Evolutionary conservation across 2,888 invertebrate species (phyloP).

Genomic region (Anodontia alba): DNA sequence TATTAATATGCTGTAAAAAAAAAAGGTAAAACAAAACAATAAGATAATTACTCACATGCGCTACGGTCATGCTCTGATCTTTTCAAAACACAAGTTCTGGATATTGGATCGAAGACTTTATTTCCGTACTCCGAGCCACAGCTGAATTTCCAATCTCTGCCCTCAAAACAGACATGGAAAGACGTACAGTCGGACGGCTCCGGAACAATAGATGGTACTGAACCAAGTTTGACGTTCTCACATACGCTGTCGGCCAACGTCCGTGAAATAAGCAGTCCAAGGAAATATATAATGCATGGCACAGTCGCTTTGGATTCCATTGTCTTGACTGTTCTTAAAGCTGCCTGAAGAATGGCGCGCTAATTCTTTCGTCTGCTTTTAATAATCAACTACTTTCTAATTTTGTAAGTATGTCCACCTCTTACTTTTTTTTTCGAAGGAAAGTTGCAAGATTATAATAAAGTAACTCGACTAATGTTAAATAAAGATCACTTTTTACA

Average conservation of each 20-base stretch:
- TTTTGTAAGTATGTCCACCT: no score
- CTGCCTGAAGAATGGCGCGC: no score
- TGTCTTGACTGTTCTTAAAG: neutral
- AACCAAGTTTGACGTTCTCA: constrained; percentile 2
- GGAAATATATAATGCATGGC: neutral
- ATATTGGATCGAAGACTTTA: constrained; percentile 53
- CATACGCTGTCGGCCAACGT: neutral
- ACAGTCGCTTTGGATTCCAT: neutral
- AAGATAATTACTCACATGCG: constrained; percentile 55
- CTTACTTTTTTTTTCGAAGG: no score
- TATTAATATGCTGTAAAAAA: no score
- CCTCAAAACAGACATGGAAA: constrained; percentile 45
- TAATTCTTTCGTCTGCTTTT: no score
- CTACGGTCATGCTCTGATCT: constrained; percentile 51
- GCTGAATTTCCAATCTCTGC: constrained; percentile 28
- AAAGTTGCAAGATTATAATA: no score
- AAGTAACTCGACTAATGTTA: no score
- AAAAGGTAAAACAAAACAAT: no score
- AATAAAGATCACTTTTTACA: no score
- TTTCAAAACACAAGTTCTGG: constrained; percentile 44
- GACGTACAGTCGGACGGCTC: constrained; percentile 44
- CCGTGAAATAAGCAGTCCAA: neutral
- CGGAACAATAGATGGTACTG: constrained; percentile 20
- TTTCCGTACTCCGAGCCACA: constrained; percentile 33
- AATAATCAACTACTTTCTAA: no score